Conservation (phyloP, 2,888 invertebrate genomes). For the Deilephila porcellus region DNA sequence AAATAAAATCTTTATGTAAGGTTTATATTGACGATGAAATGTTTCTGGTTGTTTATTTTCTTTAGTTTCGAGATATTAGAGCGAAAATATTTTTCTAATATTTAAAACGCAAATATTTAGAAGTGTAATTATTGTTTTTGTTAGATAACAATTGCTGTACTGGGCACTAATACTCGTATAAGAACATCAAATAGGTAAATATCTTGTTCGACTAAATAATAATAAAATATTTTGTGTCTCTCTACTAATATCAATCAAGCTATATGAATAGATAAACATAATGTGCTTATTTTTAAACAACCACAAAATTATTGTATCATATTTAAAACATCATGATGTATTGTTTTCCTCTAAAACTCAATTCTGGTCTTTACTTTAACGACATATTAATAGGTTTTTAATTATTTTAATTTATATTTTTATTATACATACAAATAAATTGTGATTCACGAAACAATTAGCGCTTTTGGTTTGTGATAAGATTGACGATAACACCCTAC, state of each 20-base stretch:
- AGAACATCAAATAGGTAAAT: too few relatives aligned
- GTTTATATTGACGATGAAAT: neutral
- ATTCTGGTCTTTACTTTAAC: neutral
- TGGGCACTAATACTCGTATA: too few relatives aligned
- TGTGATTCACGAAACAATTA: constrained; percentile 29
- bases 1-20: neutral
- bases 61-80: neutral
- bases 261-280: too few relatives aligned
- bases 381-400: constrained; percentile 32
- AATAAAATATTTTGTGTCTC: too few relatives aligned
- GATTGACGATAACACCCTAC: neutral
- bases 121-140: too few relatives aligned
- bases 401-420: constrained; percentile 31
- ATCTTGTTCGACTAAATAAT: too few relatives aligned
- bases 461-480: constrained; percentile 28
- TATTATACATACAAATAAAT: constrained; percentile 29
- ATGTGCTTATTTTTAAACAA: too few relatives aligned
- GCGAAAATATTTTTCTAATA: too few relatives aligned
- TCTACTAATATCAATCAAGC: too few relatives aligned
- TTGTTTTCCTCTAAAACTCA: neutral
- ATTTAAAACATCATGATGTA: neutral
- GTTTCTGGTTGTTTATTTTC: neutral
- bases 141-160: too few relatives aligned
- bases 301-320: neutral
- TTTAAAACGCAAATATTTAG: too few relatives aligned